Percentiles rank a stretch among this genome's conserved stretches.
Evolutionary conservation across 2,113 vertebrate species (phyloP).

Genomic region (Chauna torquata): DNA sequence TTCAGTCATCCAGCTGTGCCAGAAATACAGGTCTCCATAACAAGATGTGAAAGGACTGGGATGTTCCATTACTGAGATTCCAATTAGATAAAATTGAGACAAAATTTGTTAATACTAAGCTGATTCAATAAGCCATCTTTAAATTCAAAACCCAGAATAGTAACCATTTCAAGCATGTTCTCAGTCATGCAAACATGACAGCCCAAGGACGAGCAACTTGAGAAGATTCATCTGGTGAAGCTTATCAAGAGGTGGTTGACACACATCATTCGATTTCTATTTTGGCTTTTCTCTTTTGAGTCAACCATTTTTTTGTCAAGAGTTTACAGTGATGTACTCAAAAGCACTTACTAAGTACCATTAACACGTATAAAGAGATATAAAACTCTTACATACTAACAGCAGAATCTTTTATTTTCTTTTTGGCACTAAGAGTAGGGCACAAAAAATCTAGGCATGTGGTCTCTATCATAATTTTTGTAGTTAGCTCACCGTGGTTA

Average conservation of each 20-base stretch:
- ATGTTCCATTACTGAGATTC: slow-evolving; percentile 32
- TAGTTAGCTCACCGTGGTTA: background rate
- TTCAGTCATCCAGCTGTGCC: slow-evolving; percentile 16
- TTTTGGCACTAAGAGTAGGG: background rate
- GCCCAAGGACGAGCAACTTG: background rate
- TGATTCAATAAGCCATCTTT: slow-evolving; percentile 16
- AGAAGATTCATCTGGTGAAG: background rate
- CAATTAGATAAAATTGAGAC: slow-evolving; percentile 37
- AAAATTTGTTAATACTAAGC: slow-evolving; percentile 43
- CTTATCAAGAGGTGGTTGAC: background rate
- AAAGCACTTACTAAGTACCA: background rate
- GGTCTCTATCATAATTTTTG: background rate
- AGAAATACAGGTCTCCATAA: background rate
- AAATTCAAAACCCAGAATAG: slow-evolving; percentile 15
- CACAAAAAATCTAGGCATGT: background rate
- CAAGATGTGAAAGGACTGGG: slow-evolving; percentile 24
- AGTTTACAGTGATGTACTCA: background rate
- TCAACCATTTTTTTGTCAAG: background rate
- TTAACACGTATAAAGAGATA: background rate
- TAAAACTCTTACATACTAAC: background rate
- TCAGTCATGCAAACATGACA: background rate
- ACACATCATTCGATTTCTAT: background rate
- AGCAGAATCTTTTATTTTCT: background rate
- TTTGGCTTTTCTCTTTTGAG: background rate
- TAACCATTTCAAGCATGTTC: slow-evolving; percentile 27